Base-by-base conservation (phyloP, 2,113 vertebrate genomes). In the Cololabis saira region DNA sequence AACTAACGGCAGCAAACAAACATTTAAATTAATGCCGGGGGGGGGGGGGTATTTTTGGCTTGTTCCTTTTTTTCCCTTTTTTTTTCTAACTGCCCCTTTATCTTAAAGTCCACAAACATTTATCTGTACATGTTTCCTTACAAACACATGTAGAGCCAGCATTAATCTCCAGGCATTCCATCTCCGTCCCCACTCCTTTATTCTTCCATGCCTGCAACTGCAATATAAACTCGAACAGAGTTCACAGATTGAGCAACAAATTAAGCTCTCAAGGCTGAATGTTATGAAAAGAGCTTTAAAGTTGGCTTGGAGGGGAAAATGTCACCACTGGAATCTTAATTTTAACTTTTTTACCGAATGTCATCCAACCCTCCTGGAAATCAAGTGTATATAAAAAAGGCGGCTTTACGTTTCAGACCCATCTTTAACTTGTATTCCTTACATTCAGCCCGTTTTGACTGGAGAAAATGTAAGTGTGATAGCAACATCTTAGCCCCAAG, bases 171-270 rank as follows among this genome's bases (percentile, higher is more conserved):
- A 52, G 10, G 33, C 68, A 45, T 67, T 70, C 65, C 67, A 50
- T 78, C 60, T 70, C 63, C 0, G 27, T 61, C 58, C 72, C 57
- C n/a, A 33, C 59, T 27, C 16, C 33, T 51, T 24, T 44, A 53
- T 82, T 80, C 30, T 54, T 61, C 52, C 65, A 66, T 66, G 67
- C 76, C 70, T 78, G 74, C 51, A 82, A 63, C 69, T 67, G 74
- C 71, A 61, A 82, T 86, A 83, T 87, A 87, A 86, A 89, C 78
- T 85, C 84, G n/a, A n/a, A n/a, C n/a, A 61, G 75, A 70, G 81
- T 88, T 84, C 86, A 87, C 80, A 84, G 84, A 82, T 17, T 76
- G 66, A 81, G 78, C 55, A 41, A 65, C 56, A 74, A 85, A 89
- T 90, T 90, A 89, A 76, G 59, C 30, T 43, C 59, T 84, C 85